These are phyloP conservation scores for Peromyscus leucopus DNA, from an alignment of 2,113 vertebrate genomes.

Conservation along the genomic window DNA sequence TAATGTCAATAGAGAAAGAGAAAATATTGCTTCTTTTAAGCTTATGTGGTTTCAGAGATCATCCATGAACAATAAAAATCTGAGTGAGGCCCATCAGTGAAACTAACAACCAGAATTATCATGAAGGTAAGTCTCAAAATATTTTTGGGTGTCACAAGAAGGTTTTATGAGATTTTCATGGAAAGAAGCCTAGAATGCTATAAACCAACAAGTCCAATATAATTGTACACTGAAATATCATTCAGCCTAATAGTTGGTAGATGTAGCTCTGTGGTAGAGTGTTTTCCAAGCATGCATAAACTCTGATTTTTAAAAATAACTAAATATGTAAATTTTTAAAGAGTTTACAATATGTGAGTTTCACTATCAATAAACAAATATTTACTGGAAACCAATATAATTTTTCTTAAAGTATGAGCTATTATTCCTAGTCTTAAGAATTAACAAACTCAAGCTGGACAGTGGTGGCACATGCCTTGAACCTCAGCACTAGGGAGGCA, in stretches of 20 bases:
- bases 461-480: too few relatives aligned
- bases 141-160: background rate
- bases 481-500: too few relatives aligned
- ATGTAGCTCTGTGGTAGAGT: background rate
- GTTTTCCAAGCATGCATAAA: background rate
- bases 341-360: background rate
- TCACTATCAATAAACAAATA: background rate
- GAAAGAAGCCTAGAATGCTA: background rate
- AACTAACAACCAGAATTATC: background rate
- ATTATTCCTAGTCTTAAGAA: background rate
- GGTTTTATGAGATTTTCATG: background rate
- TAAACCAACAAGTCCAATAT: background rate
- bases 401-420: background rate
- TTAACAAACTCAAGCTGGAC: background rate
- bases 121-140: background rate
- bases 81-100: background rate
- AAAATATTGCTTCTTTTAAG: background rate
- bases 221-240: constrained; percentile 17
- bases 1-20: background rate
- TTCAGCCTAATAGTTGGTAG: background rate
- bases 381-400: background rate
- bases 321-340: too few relatives aligned
- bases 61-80: background rate
- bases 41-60: background rate
- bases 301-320: too few relatives aligned